Conservation (phyloP, 1,140 invertebrate species). For the Tetramorium simillimum region DNA sequence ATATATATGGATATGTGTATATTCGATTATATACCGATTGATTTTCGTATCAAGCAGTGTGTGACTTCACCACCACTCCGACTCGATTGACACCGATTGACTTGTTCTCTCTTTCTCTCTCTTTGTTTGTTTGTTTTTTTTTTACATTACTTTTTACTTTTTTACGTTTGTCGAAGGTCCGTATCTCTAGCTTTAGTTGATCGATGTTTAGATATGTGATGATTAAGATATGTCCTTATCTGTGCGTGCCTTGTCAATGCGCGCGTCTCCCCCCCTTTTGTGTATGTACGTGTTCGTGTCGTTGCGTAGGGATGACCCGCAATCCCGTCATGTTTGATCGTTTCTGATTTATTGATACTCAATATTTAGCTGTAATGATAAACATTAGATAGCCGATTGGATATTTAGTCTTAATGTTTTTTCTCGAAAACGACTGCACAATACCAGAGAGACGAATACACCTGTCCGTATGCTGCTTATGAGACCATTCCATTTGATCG, state of each 20-base stretch:
- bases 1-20: constrained; percentile 59
- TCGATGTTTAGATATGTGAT: constrained; percentile 78
- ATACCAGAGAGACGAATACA: constrained; percentile 53
- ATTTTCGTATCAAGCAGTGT: constrained; percentile 58
- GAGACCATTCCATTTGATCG: constrained; percentile 35
- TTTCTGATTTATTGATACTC: constrained; percentile 55
- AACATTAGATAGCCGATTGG: constrained; percentile 61
- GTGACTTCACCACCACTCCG: constrained; percentile 49
- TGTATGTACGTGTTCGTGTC: constrained; percentile 60
- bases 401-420: constrained; percentile 62
- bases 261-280: constrained; percentile 32
- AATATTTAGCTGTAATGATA: constrained; percentile 64
- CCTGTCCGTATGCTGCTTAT: constrained; percentile 61
- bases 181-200: constrained; percentile 70
- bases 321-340: constrained; percentile 55
- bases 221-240: constrained; percentile 45
- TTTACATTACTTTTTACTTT: constrained; percentile 22
- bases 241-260: constrained; percentile 55
- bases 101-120: constrained; percentile 17
- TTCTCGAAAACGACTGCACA: constrained; percentile 48
- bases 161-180: constrained; percentile 40
- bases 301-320: constrained; percentile 58
- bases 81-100: constrained; percentile 50
- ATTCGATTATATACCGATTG: constrained; percentile 40
- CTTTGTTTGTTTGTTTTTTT: background rate